Percentiles rank a stretch among this genome's conserved stretches.
Conservation (phyloP, 2,888 invertebrate genomes). For the Caenorhabditis wallacei region DNA sequence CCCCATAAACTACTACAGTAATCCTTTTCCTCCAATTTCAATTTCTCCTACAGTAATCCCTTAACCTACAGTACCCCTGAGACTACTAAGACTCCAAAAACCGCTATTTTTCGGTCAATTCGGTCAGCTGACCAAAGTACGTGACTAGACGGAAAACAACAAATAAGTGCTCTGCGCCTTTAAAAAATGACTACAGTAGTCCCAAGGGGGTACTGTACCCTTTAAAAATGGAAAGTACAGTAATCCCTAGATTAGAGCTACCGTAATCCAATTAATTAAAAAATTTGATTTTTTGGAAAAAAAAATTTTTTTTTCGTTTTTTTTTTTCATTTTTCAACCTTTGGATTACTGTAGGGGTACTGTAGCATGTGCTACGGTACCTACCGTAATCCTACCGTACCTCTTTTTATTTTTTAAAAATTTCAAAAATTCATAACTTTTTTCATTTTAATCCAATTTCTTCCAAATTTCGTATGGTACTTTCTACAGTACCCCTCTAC, state of each 20-base stretch:
- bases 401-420: not conserved
- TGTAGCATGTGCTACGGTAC: not conserved
- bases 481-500: not conserved
- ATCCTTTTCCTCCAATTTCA: not conserved
- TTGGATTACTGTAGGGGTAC: not conserved
- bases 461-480: no score
- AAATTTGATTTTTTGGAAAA: not conserved
- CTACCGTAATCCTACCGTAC: not conserved
- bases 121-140: no score
- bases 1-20: not conserved
- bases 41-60: no score
- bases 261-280: not conserved
- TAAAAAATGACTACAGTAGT: not conserved
- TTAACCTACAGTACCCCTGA: not conserved
- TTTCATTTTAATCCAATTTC: not conserved
- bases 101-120: no score
- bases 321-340: not conserved
- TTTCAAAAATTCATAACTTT: no score
- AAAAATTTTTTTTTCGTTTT: not conserved
- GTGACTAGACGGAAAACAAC: no score
- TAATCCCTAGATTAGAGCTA: not conserved
- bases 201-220: no score
- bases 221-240: no score
- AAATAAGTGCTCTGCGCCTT: no score
- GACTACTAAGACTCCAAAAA: no score